These are phyloP conservation scores for Calliphora vicina DNA, from an alignment of 1,140 invertebrate species.

Conservation along the genomic window DNA sequence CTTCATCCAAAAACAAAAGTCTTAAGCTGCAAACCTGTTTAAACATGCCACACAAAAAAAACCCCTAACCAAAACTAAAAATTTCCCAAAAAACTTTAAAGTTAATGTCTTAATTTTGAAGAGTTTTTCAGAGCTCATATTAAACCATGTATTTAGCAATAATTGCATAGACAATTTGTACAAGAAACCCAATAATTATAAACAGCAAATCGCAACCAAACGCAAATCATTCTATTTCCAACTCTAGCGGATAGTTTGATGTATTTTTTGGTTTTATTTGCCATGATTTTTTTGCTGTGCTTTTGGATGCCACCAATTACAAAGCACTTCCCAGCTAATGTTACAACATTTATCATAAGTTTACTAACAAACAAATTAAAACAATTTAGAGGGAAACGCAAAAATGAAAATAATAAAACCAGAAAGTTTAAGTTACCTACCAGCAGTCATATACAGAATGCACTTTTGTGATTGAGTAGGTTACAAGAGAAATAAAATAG, in stretches of 20 bases:
- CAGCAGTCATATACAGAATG: too few relatives aligned
- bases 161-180: conserved; percentile 27
- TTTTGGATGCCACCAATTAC: conserved; percentile 17
- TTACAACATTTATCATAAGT: conserved; percentile 25
- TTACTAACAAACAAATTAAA: conserved; percentile 24
- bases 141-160: conserved; percentile 28
- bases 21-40: neutral
- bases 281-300: too few relatives aligned
- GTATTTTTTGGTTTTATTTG: neutral
- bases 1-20: neutral
- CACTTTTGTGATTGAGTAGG: too few relatives aligned
- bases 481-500: too few relatives aligned
- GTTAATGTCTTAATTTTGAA: neutral
- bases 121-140: neutral
- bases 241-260: neutral
- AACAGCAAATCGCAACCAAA: neutral
- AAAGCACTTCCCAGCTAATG: conserved; percentile 34
- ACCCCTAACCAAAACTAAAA: neutral
- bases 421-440: neutral
- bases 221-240: neutral
- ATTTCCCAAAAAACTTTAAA: neutral
- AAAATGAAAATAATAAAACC: neutral
- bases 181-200: conserved; percentile 30
- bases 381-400: conserved; percentile 3
- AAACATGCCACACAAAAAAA: too few relatives aligned